phyloP scores from a whole-genome alignment of 1,140 invertebrate species.

The Lordiphosa mommai region DNA sequence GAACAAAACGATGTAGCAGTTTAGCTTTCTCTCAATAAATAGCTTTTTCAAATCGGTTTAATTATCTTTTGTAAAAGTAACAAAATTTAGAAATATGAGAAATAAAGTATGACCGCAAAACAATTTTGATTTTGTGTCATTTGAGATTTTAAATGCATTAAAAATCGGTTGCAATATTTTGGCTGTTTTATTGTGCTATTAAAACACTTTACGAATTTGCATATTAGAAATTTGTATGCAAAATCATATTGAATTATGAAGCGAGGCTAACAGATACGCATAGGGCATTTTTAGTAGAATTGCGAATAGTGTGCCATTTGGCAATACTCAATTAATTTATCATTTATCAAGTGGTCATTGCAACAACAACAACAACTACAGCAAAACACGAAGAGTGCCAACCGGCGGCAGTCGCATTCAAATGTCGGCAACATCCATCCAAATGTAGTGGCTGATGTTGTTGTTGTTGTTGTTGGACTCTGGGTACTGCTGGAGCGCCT shows the following conservation, averaged over 20 bases:
- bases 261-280: conserved; percentile 9
- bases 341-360: conserved; percentile 70
- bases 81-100: too few species aligned
- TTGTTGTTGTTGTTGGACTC: conserved; percentile 29
- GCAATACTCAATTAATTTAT: conserved; percentile 74
- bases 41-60: too few species aligned
- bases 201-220: too few species aligned
- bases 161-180: too few species aligned
- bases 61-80: too few species aligned
- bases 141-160: too few species aligned
- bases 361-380: conserved; percentile 38
- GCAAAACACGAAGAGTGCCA: conserved; percentile 23
- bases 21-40: too few species aligned
- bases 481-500: conserved; percentile 20
- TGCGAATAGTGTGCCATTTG: conserved; percentile 34
- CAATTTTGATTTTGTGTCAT: too few species aligned
- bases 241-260: background rate
- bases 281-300: conserved; percentile 21
- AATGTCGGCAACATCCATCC: conserved; percentile 36
- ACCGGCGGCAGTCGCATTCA: conserved; percentile 37
- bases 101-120: too few species aligned
- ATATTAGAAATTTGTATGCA: too few species aligned
- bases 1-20: too few species aligned
- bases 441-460: conserved; percentile 41
- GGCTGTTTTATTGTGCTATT: too few species aligned